Evolutionary conservation across 2,797 vertebrate genomes (phyloP).

Genomic region (Sciaenops ocellatus): DNA sequence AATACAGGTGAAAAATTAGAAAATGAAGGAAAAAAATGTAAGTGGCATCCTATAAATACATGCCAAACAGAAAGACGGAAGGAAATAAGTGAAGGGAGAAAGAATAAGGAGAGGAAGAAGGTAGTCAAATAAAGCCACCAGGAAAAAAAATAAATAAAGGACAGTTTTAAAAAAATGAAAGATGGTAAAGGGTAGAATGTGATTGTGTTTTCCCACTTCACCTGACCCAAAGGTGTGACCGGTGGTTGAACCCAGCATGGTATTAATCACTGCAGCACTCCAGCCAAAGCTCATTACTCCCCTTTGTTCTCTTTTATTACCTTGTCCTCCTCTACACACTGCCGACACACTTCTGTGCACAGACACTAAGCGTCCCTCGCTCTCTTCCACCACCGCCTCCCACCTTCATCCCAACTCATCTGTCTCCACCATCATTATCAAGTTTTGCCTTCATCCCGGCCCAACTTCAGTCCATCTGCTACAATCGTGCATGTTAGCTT

Average conservation of each 20-base stretch:
- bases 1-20: not conserved
- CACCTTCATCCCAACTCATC: slow-evolving; percentile 22
- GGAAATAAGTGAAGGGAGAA: not conserved
- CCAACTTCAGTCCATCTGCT: not conserved
- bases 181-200: slow-evolving; percentile 7
- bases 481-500: not conserved
- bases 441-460: not conserved
- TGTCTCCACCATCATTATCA: slow-evolving; percentile 26
- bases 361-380: slow-evolving; percentile 17
- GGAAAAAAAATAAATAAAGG: not conserved
- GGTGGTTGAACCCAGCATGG: slow-evolving; percentile 63
- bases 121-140: not conserved
- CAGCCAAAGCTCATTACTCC: slow-evolving; percentile 67
- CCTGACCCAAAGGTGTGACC: slow-evolving; percentile 66
- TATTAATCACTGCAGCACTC: slow-evolving; percentile 68
- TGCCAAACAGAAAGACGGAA: not conserved
- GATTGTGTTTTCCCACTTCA: slow-evolving; percentile 33
- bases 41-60: not conserved
- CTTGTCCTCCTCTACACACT: slow-evolving; percentile 46
- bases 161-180: slow-evolving; percentile 6
- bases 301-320: slow-evolving; percentile 66
- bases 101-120: not conserved
- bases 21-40: not conserved
- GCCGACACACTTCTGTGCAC: slow-evolving; percentile 36
- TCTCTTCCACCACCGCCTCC: slow-evolving; percentile 3